Conservation (phyloP, 2,888 invertebrate species). For the Esperia sulphurella region DNA sequence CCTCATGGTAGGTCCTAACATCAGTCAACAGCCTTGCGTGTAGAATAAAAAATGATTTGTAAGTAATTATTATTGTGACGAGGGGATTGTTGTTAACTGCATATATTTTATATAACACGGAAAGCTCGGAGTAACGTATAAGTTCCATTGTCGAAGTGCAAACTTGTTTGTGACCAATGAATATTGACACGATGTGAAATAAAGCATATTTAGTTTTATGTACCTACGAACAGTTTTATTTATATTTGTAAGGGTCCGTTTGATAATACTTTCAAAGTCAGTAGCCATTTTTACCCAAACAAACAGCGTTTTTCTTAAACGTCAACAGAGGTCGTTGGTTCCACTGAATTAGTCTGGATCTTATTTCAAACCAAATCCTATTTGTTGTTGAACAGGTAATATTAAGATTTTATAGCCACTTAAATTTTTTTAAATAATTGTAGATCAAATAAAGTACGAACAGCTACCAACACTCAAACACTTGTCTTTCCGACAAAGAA, state of each 20-base stretch:
- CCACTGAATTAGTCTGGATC: too few species aligned
- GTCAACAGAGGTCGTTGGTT: too few species aligned
- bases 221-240: slow-evolving; percentile 34
- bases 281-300: not conserved
- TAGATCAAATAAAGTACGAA: too few species aligned
- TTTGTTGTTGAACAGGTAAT: too few species aligned
- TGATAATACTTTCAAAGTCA: too few species aligned
- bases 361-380: too few species aligned
- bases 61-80: slow-evolving; percentile 47
- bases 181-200: slow-evolving; percentile 74
- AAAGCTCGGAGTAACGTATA: slow-evolving; percentile 47
- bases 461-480: too few species aligned
- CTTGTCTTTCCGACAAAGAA: too few species aligned
- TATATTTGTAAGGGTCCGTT: not conserved
- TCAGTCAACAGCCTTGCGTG: slow-evolving; percentile 21
- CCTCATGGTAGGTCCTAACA: slow-evolving; percentile 3
- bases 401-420: too few species aligned
- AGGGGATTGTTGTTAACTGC: slow-evolving; percentile 66
- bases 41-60: slow-evolving; percentile 34
- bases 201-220: slow-evolving; percentile 77
- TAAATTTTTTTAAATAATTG: too few species aligned
- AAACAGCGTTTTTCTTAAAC: not conserved
- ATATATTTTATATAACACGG: slow-evolving; percentile 67
- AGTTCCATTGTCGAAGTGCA: slow-evolving; percentile 58
- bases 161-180: slow-evolving; percentile 72